Evolutionary conservation across 2,888 invertebrate genomes (phyloP).

Genomic region (Lepeophtheirus nordmannii): DNA sequence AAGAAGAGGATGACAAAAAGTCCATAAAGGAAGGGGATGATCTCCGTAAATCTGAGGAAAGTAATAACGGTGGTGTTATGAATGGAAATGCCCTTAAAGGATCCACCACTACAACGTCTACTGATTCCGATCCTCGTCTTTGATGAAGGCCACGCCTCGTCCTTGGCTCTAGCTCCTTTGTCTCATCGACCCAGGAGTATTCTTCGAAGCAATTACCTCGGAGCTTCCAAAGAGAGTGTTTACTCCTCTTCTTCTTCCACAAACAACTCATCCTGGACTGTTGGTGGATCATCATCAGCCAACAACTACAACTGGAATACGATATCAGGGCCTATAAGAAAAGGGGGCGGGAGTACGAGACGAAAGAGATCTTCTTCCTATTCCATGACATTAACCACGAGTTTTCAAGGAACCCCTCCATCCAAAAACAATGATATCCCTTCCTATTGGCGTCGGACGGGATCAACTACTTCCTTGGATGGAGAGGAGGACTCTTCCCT

Average conservation of each 20-base stretch:
- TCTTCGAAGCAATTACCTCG: background rate
- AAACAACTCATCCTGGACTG: background rate
- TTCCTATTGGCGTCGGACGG: background rate
- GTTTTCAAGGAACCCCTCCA: background rate
- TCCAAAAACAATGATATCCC: background rate
- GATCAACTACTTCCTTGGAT: background rate
- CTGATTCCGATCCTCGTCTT: slow-evolving; percentile 6
- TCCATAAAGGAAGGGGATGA: background rate
- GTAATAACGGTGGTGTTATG: background rate
- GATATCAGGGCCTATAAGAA: too few relatives aligned
- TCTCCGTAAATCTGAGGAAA: background rate
- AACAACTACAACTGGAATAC: too few relatives aligned
- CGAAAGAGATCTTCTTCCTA: background rate
- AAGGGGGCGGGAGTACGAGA: background rate
- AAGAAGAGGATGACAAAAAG: background rate
- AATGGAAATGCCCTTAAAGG: background rate
- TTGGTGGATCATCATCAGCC: too few relatives aligned
- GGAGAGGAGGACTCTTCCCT: background rate
- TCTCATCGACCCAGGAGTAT: background rate
- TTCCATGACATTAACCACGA: background rate
- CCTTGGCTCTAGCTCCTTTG: background rate
- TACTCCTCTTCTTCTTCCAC: background rate
- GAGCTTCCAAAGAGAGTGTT: background rate
- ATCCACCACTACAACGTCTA: slow-evolving; percentile 3
- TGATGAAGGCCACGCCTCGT: slow-evolving; percentile 19